Base-by-base conservation (phyloP, 2,888 invertebrate genomes). In the Nymphalis urticae region DNA sequence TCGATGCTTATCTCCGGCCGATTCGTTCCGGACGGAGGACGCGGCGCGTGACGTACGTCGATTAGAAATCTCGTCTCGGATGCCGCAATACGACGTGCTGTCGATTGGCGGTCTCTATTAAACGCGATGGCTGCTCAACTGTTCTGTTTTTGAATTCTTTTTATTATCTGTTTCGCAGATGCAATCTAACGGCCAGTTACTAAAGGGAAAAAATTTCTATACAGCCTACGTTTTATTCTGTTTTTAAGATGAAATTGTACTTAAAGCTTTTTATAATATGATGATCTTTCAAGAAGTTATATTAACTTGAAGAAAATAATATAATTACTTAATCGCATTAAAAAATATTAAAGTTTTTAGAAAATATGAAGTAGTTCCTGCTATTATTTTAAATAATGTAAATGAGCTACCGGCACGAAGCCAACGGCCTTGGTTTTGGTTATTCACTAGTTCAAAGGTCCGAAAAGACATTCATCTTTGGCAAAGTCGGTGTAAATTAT, bases 21-120 rank as follows among this genome's bases (percentile, higher is more conserved):
- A 84, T 85, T 84, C 82, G 87, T 85, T 85, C 82, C 85, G 85
- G 81, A 74, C 78, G 78, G 80, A 75, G 81, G 85, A 84, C 81
- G 76, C 81, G 77, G 82, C 83, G 89, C 88, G 88, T 87, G 88
- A 88, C 88, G 85, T 77, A 74, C 76, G 80, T 75, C 83, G 82
- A 87, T 86, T 88, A 87, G 87, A 88, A 87, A 87, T 85, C 87
- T 85, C 81, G 80, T 78, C 83, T 83, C 81, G 82, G 82, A 84
- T 83, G 81, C 82, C 82, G 78, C 80, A 80, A 74, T 73, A 73
- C 77, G 76, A 75, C 75, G 76, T 74, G 76, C 76, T 75, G 80
- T 75, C 79, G 81, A 82, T 80, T 79, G 79, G 79, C 80, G 76
- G 77, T 78, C 80, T 81, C 75, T 80, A 82, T 81, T 79, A 81